Conservation (phyloP, 2,797 vertebrate genomes). For the Pseudochaenichthys georgianus region DNA sequence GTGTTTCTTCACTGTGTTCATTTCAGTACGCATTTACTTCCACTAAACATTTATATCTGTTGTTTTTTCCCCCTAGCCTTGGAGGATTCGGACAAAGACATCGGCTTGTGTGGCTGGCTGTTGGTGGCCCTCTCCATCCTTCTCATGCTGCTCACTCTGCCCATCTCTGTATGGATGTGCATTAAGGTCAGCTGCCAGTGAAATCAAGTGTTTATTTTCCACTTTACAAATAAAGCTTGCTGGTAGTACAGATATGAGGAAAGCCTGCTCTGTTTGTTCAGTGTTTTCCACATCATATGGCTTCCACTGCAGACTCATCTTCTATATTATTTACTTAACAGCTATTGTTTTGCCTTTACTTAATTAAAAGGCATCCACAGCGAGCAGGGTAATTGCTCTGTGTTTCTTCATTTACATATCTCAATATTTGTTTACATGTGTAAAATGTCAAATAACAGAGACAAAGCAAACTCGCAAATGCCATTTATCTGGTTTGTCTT, state of each 20-base stretch:
- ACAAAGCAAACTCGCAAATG: neutral
- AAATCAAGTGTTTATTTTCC: neutral
- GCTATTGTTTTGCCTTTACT: slow-evolving; percentile 2
- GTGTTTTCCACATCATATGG: neutral
- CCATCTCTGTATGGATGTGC: slow-evolving; percentile 95
- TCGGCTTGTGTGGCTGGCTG: slow-evolving; percentile 90
- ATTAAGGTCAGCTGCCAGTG: slow-evolving; percentile 89
- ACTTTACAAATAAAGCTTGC: neutral
- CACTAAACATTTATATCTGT: neutral
- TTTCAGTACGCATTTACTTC: neutral
- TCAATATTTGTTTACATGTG: slow-evolving; percentile 6
- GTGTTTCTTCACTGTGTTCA: too few relatives aligned
- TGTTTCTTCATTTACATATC: neutral
- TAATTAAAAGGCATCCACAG: neutral
- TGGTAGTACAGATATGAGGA: neutral
- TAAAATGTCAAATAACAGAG: slow-evolving; percentile 5
- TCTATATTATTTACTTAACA: neutral
- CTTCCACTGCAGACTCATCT: neutral
- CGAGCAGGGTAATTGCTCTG: neutral
- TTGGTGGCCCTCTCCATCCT: slow-evolving; percentile 88
- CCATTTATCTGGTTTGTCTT: slow-evolving; percentile 20
- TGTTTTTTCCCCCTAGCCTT: slow-evolving; percentile 56
- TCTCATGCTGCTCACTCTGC: slow-evolving; percentile 88
- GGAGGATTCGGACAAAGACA: slow-evolving; percentile 63
- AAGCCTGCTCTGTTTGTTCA: neutral